Evolutionary conservation across 1,140 invertebrate species (phyloP).

Genomic region (Tetramorium alpestre): DNA sequence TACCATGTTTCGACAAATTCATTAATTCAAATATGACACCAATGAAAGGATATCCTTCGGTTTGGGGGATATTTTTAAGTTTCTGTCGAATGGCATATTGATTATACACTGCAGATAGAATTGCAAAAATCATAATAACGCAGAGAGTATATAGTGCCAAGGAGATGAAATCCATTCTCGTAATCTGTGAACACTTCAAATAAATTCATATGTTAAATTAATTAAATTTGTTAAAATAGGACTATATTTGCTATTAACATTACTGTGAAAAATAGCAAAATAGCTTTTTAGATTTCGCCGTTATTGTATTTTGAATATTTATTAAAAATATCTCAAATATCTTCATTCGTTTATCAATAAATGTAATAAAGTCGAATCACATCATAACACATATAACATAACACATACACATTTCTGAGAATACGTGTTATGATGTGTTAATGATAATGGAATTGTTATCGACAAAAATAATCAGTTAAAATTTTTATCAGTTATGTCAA

Average conservation of each 20-base stretch:
- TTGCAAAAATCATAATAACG: neutral
- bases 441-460: too few species aligned
- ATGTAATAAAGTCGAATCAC: too few species aligned
- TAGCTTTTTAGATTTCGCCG: neutral
- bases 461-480: too few species aligned
- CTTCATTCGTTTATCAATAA: too few species aligned
- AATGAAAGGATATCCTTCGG: constrained; percentile 59
- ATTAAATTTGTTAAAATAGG: neutral
- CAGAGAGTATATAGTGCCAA: constrained; percentile 34
- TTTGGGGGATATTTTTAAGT: constrained; percentile 66
- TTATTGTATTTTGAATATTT: neutral
- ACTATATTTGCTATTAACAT: neutral
- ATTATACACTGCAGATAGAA: constrained; percentile 20
- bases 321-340: neutral
- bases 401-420: too few species aligned
- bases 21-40: constrained; percentile 47
- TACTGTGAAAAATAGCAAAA: neutral
- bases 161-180: constrained; percentile 22
- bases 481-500: too few species aligned
- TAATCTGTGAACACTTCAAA: neutral
- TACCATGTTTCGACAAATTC: constrained; percentile 66
- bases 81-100: constrained; percentile 45
- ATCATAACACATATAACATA: too few species aligned
- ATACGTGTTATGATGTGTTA: too few species aligned
- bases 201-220: neutral